A percentile compares a stretch with the other conserved stretches of the same genome.
Evolutionary conservation across 2,797 vertebrate species (phyloP).

Genomic region (Harpagifer antarcticus): DNA sequence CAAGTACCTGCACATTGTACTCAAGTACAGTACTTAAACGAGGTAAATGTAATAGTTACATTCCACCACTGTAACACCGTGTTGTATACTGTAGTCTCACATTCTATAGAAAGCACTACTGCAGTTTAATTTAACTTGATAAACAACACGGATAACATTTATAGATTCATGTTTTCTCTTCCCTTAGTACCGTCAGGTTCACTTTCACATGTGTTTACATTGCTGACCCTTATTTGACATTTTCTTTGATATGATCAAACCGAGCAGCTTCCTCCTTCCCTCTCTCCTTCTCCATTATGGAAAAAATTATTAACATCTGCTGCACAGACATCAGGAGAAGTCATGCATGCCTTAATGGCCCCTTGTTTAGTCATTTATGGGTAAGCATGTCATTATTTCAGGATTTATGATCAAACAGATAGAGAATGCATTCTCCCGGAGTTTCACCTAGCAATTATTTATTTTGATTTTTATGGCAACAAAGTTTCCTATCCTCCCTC

Average conservation of each 20-base stretch:
- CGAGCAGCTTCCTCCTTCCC: slow-evolving; percentile 47
- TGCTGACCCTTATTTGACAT: slow-evolving; percentile 82
- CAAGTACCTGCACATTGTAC: too few relatives aligned
- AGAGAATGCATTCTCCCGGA: slow-evolving; percentile 74
- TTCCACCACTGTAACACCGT: not conserved
- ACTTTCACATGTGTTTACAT: slow-evolving; percentile 43
- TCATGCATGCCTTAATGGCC: slow-evolving; percentile 84
- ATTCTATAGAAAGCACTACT: not conserved
- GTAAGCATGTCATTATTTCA: slow-evolving; percentile 85
- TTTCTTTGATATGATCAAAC: slow-evolving; percentile 75
- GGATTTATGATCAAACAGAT: slow-evolving; percentile 79
- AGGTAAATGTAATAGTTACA: too few relatives aligned
- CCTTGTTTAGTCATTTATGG: slow-evolving; percentile 88
- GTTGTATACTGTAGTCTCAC: not conserved
- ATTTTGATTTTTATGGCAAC: slow-evolving; percentile 82
- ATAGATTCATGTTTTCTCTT: not conserved
- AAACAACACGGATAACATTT: not conserved
- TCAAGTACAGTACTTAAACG: too few relatives aligned
- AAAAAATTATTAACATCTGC: slow-evolving; percentile 85
- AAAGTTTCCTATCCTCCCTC: slow-evolving; percentile 81
- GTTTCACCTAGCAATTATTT: slow-evolving; percentile 84
- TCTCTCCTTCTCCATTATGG: slow-evolving; percentile 80
- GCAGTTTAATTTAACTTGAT: not conserved
- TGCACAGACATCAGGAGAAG: slow-evolving; percentile 84
- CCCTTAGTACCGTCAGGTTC: not conserved